These are phyloP conservation scores for Deilephila porcellus DNA, from an alignment of 2,888 invertebrate species.

Conservation along the genomic window DNA sequence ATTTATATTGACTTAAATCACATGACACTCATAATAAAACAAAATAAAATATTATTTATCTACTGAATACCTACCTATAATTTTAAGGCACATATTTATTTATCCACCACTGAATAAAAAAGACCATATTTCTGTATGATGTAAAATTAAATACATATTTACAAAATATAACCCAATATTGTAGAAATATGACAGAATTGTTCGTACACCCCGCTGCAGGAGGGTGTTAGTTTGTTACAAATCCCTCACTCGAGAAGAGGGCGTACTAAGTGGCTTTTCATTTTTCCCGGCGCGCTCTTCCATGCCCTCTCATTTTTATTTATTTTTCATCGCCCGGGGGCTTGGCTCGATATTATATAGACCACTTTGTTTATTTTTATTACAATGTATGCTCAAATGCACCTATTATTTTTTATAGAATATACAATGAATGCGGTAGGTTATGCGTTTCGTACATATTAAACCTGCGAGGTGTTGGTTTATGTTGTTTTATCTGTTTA, in stretches of 20 bases:
- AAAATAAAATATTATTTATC: no score
- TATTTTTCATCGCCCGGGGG: slow-evolving; percentile 80
- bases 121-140: no score
- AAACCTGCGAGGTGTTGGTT: not conserved
- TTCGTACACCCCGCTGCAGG: not conserved
- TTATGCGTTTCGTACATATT: slow-evolving; percentile 11
- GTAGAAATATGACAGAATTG: not conserved
- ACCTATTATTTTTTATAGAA: slow-evolving; percentile 74
- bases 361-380: slow-evolving; percentile 79
- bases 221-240: slow-evolving; percentile 48
- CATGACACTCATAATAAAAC: no score
- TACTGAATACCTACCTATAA: no score
- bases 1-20: no score
- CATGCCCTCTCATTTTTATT: slow-evolving; percentile 71
- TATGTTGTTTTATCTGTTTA: not conserved
- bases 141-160: not conserved
- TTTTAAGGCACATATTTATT: no score
- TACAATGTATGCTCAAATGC: slow-evolving; percentile 70
- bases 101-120: no score
- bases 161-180: not conserved
- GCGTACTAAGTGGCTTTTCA: slow-evolving; percentile 78
- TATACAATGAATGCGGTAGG: slow-evolving; percentile 42
- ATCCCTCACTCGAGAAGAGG: slow-evolving; percentile 62
- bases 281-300: slow-evolving; percentile 63
- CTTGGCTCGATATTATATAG: slow-evolving; percentile 72